Conservation (phyloP, 92 coral and sea anemone species). For the Meandrina meandrites region DNA sequence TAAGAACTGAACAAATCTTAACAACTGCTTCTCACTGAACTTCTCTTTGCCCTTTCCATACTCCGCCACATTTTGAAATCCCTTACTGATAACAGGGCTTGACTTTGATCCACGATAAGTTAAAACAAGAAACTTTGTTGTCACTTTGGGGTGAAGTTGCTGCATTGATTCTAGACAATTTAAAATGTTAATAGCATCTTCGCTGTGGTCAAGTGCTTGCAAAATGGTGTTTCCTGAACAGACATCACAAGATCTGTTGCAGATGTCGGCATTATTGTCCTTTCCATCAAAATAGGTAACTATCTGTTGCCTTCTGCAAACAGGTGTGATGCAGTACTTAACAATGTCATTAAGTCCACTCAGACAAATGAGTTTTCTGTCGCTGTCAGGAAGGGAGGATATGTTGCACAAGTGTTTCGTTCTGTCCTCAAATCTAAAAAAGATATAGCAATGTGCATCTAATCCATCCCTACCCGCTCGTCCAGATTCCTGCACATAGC, state of each 20-base stretch:
- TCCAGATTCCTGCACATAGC: slow-evolving; percentile 65
- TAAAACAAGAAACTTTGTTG: slow-evolving; percentile 24
- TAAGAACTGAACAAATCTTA: slow-evolving; percentile 20
- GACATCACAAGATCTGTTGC: slow-evolving; percentile 40
- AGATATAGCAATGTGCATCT: slow-evolving; percentile 27
- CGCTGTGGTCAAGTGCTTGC: slow-evolving; percentile 29
- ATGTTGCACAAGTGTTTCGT: slow-evolving; percentile 54
- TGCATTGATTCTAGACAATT: slow-evolving; percentile 50
- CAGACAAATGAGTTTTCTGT: slow-evolving; percentile 30
- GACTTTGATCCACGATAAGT: slow-evolving; percentile 60
- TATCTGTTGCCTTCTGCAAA: slow-evolving; percentile 50
- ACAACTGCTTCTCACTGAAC: slow-evolving; percentile 33
- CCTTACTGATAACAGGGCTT: slow-evolving; percentile 40
- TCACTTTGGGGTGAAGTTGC: slow-evolving; percentile 48
- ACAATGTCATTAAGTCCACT: slow-evolving; percentile 53
- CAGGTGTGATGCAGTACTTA: slow-evolving; percentile 51
- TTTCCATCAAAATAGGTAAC: slow-evolving; percentile 41
- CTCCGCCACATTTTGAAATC: slow-evolving; percentile 33
- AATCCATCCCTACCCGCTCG: slow-evolving; percentile 68
- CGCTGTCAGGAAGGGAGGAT: slow-evolving; percentile 52
- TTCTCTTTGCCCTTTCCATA: slow-evolving; percentile 53
- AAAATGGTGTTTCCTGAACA: background rate
- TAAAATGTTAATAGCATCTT: slow-evolving; percentile 45
- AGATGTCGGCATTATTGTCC: slow-evolving; percentile 22
- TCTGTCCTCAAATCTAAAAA: slow-evolving; percentile 68